These are phyloP conservation scores for Mya arenaria DNA, from an alignment of 1,140 invertebrate species.

Conservation along the genomic window DNA sequence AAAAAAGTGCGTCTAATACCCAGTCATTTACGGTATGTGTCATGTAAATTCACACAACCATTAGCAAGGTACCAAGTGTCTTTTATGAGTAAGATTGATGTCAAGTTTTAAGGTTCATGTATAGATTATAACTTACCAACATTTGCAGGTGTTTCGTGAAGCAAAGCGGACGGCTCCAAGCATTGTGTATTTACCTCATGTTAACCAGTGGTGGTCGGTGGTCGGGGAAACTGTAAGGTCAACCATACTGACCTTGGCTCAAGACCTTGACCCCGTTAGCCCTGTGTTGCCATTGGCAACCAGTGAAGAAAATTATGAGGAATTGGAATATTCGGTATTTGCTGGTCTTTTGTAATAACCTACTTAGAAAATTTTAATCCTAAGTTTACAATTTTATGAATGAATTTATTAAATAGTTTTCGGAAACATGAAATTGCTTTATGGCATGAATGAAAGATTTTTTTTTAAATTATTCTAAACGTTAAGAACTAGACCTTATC, in stretches of 20 bases:
- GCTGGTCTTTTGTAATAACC: too few species aligned
- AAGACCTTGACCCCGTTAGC: slow-evolving; percentile 86
- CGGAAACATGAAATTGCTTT: too few species aligned
- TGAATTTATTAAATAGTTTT: too few species aligned
- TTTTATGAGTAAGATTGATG: background rate
- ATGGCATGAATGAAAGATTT: too few species aligned
- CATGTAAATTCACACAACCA: too few species aligned
- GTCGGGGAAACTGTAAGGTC: slow-evolving; percentile 86
- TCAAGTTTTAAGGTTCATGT: too few species aligned
- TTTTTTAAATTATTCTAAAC: too few species aligned
- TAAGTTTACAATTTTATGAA: too few species aligned
- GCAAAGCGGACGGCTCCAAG: slow-evolving; percentile 88
- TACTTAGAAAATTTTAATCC: too few species aligned
- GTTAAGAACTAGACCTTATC: too few species aligned
- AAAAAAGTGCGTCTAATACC: too few species aligned
- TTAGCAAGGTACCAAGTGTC: background rate
- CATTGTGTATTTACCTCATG: slow-evolving; percentile 90
- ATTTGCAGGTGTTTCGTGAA: slow-evolving; percentile 90
- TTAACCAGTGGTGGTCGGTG: slow-evolving; percentile 88
- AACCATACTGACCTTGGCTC: slow-evolving; percentile 86
- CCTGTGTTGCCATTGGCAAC: slow-evolving; percentile 90
- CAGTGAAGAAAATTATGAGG: slow-evolving; percentile 82
- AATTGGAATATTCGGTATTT: slow-evolving; percentile 78
- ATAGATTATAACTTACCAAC: background rate
- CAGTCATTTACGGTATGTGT: too few species aligned